A percentile compares a stretch with the other conserved stretches of the same genome.
Evolutionary conservation across 2,888 invertebrate species (phyloP).

Genomic region (Amitus sp.): DNA sequence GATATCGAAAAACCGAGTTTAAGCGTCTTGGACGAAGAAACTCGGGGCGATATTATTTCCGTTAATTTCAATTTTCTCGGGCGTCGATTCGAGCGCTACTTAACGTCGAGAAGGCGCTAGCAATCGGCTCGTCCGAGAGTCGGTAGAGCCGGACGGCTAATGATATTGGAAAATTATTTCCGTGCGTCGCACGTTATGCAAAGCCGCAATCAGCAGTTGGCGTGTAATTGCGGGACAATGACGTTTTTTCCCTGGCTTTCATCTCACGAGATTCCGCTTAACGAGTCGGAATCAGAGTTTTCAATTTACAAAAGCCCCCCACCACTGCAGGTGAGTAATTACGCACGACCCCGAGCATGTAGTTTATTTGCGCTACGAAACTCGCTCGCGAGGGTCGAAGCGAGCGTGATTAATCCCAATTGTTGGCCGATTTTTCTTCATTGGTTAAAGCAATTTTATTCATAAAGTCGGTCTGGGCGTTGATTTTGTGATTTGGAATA

Average conservation of each 20-base stretch:
- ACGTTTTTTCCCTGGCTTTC: constrained; percentile 32
- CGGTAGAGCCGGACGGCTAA: too few relatives aligned
- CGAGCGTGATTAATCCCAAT: constrained; percentile 62
- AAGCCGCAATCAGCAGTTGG: constrained; percentile 22
- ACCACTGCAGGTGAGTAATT: constrained; percentile 43
- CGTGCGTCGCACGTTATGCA: constrained; percentile 7
- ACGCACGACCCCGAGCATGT: constrained; percentile 43
- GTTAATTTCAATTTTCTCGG: too few relatives aligned
- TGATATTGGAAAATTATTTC: too few relatives aligned
- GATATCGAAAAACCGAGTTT: too few relatives aligned
- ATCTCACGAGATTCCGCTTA: constrained; percentile 35
- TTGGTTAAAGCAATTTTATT: constrained; percentile 56
- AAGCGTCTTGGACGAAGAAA: too few relatives aligned
- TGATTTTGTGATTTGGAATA: too few relatives aligned
- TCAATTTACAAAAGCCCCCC: constrained; percentile 38
- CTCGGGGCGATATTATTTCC: too few relatives aligned
- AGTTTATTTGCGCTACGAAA: constrained; percentile 37
- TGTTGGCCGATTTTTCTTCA: constrained; percentile 59
- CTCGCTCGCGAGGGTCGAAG: constrained; percentile 22
- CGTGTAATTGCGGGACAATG: constrained; percentile 26
- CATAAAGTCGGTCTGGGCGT: too few relatives aligned
- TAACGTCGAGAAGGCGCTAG: too few relatives aligned
- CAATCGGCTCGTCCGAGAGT: too few relatives aligned
- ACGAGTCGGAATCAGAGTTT: constrained; percentile 39
- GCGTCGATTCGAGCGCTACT: too few relatives aligned